Evolutionary conservation across 2,113 vertebrate species (phyloP), one percentile per base, ranked within the genome.

Genomic region (Sinocyclocheilus rhinocerous): DNA sequence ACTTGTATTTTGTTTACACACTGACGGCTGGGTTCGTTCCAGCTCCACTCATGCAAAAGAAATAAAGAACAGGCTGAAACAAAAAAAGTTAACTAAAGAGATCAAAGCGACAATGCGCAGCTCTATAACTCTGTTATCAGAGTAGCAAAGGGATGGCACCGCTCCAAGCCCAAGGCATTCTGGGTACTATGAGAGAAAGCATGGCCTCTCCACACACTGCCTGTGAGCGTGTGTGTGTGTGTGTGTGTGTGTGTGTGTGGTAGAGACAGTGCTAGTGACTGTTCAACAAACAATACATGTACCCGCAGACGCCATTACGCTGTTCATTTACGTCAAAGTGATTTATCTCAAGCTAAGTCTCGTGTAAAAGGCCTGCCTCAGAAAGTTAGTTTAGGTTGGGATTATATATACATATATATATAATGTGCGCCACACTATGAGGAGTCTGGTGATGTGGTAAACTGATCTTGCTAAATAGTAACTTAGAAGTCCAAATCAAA

Each of bases 51-150:
- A 76, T 26, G 22, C 13, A 0, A 76, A 76, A 76, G 45, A 20
- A 50, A 89, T 22, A 69, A 48, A 81, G 61, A 81, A 67, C 63
- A 82, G 42, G 45, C 79, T 36, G 45, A 70, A 90, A 92, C 85
- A 85, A 83, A 88, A 88, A 91, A 89, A 79, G 78, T 15, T 42
- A 82, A n/a, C 61, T 70, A 67, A 45, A 42, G 24, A 86, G 91
- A 91, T 93, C 92, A 93, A 92, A 93, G 93, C 77, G 84, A 92
- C 89, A 88, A 87, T 65, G 89, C 70, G 73, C 88, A 88, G 88
- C 0, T 72, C 88, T 83, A 91, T 18, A 89, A 88, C 50, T 77
- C 89, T 87, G 83, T 89, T 84, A 90, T 72, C 9, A 82, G 86
- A 85, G 86, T 24, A 85, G 87, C 89, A 89, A 90, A 50, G 88